Conservation (phyloP, 2,113 vertebrate species). For the Gambusia affinis region DNA sequence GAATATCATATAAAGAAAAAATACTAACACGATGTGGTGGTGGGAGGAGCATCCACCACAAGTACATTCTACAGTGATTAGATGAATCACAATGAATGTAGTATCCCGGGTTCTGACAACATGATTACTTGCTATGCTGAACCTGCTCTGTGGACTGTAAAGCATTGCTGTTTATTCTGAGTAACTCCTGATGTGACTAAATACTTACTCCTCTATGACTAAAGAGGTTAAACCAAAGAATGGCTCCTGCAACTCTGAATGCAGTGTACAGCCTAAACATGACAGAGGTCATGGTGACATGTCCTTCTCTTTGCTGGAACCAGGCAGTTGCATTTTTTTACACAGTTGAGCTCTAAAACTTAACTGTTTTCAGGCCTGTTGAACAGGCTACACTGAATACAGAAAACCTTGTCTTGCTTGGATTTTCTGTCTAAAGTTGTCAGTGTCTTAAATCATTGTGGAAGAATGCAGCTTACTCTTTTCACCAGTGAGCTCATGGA, state of each 20-base stretch:
- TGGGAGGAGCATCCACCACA: too few relatives aligned
- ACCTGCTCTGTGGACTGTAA: background rate
- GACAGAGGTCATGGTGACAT: background rate
- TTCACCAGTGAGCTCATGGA: background rate
- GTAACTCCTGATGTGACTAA: background rate
- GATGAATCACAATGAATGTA: background rate
- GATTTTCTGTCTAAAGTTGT: background rate
- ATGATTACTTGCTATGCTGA: background rate
- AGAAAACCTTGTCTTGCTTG: too few relatives aligned
- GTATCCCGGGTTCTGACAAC: background rate
- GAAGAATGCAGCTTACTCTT: background rate
- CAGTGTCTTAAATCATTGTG: background rate
- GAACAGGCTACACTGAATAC: background rate
- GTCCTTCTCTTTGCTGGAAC: background rate
- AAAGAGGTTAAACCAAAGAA: too few relatives aligned
- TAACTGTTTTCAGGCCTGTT: background rate
- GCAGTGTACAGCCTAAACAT: conserved; percentile 4
- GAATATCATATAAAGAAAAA: too few relatives aligned
- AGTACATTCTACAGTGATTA: too few relatives aligned
- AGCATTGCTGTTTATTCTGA: background rate
- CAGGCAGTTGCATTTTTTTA: background rate
- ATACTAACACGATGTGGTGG: too few relatives aligned
- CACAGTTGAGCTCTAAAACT: background rate
- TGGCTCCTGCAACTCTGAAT: too few relatives aligned
- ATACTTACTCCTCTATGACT: background rate